Evolutionary conservation across 2,113 vertebrate species (phyloP).

Genomic region (Cathartes aura): DNA sequence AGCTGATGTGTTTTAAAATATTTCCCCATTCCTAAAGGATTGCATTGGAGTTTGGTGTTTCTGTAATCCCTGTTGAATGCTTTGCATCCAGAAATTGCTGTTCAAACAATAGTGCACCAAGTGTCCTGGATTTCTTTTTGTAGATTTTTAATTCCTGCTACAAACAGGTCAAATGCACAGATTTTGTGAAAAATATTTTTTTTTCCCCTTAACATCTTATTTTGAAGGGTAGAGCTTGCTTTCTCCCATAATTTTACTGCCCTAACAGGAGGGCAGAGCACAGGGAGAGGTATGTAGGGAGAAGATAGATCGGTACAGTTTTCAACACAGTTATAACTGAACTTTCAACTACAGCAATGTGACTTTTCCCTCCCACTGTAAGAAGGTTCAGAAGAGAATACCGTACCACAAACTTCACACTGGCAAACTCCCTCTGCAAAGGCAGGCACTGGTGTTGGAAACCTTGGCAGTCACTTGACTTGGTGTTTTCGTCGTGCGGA

Average conservation of each 20-base stretch:
- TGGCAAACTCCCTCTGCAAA: background rate
- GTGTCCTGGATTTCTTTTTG: background rate
- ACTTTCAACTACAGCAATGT: background rate
- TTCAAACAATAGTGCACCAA: background rate
- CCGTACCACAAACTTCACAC: background rate
- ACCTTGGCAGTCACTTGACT: background rate
- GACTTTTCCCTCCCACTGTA: background rate
- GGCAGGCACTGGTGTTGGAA: background rate
- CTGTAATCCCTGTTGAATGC: background rate
- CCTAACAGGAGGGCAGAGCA: background rate
- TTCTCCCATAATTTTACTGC: background rate
- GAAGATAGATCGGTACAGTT: background rate
- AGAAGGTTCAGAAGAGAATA: background rate
- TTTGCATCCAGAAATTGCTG: background rate
- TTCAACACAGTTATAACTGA: background rate
- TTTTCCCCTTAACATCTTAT: background rate
- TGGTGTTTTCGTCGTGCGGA: rapidly evolving
- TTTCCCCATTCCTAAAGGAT: background rate
- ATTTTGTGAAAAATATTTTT: background rate
- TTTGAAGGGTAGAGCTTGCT: background rate
- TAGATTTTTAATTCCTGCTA: background rate
- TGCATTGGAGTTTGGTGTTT: background rate
- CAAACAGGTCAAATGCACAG: background rate
- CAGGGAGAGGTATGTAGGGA: background rate
- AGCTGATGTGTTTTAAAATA: background rate